Evolutionary conservation across 2,888 invertebrate species (phyloP).

Genomic region (Prosopocoilus inquinatus): DNA sequence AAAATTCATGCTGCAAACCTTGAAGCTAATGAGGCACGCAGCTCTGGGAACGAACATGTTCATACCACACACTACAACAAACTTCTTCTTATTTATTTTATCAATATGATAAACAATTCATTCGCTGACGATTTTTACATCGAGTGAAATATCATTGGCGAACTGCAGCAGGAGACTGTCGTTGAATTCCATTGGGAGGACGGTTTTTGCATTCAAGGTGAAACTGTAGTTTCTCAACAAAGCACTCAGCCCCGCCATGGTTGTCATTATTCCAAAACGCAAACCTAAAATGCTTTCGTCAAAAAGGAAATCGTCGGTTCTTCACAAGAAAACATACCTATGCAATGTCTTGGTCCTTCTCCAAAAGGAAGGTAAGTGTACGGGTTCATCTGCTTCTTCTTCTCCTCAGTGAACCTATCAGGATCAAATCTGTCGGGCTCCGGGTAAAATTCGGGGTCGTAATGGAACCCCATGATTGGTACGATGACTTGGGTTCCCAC

Average conservation of each 20-base stretch:
- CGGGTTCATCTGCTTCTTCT: slow-evolving; percentile 25
- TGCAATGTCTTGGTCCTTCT: slow-evolving; percentile 36
- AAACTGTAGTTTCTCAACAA: slow-evolving; percentile 22
- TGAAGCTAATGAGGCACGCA: too few species aligned
- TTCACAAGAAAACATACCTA: slow-evolving; percentile 31
- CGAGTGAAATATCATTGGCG: too few species aligned
- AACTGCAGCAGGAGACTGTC: too few species aligned
- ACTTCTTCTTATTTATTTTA: too few species aligned
- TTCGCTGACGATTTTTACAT: too few species aligned
- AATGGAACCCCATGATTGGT: slow-evolving; percentile 34
- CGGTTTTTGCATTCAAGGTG: slow-evolving; percentile 20
- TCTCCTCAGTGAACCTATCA: slow-evolving; percentile 34
- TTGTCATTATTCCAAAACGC: slow-evolving; percentile 27
- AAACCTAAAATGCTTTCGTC: slow-evolving; percentile 22
- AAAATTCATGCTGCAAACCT: too few species aligned
- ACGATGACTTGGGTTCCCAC: slow-evolving; percentile 40
- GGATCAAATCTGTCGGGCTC: slow-evolving; percentile 36
- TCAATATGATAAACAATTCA: too few species aligned
- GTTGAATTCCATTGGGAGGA: slow-evolving; percentile 21
- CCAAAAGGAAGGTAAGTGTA: slow-evolving; percentile 37
- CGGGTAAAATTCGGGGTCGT: slow-evolving; percentile 36
- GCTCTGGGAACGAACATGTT: too few species aligned
- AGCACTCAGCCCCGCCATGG: slow-evolving; percentile 19
- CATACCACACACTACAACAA: too few species aligned
- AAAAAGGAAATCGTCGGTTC: slow-evolving; percentile 24